These are phyloP conservation scores for Noturus placidus DNA, from an alignment of 2,113 vertebrate species.

Conservation along the genomic window DNA sequence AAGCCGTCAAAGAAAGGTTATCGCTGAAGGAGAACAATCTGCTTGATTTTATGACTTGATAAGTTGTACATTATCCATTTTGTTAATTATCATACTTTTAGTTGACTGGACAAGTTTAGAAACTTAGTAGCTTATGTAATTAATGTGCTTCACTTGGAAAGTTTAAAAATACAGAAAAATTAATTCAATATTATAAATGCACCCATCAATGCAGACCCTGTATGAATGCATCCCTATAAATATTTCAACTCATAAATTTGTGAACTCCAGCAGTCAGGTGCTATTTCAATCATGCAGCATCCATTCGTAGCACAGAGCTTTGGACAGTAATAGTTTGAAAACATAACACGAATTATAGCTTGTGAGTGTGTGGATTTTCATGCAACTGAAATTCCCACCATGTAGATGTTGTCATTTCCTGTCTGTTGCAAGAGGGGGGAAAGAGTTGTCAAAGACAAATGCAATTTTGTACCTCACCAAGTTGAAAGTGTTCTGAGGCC, in stretches of 20 bases:
- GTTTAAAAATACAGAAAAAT: not conserved
- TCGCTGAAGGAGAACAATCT: conserved; percentile 56
- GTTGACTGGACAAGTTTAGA: not conserved
- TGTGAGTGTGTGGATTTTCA: conserved; percentile 47
- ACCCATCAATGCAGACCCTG: not conserved
- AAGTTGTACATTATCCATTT: not conserved
- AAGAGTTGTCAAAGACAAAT: conserved; percentile 58
- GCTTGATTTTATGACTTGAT: not conserved
- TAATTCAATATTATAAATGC: not conserved
- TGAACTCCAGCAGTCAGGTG: not conserved
- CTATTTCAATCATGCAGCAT: conserved; percentile 11
- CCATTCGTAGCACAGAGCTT: conserved; percentile 6
- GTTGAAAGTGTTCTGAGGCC: conserved; percentile 63
- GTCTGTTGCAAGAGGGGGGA: conserved; percentile 45
- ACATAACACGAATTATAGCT: conserved; percentile 61
- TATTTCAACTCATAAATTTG: conserved; percentile 16
- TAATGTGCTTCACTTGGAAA: not conserved
- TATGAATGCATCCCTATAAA: conserved; percentile 17
- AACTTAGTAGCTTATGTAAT: not conserved
- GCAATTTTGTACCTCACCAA: conserved; percentile 60
- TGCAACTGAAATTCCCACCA: conserved; percentile 43
- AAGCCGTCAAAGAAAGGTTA: conserved; percentile 73
- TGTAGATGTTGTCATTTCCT: conserved; percentile 44
- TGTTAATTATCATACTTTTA: not conserved
- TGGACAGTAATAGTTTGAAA: conserved; percentile 56